Evolutionary conservation across 2,113 vertebrate species (phyloP), one percentile per base, ranked within the genome.

Genomic region (Athene cunicularia): DNA sequence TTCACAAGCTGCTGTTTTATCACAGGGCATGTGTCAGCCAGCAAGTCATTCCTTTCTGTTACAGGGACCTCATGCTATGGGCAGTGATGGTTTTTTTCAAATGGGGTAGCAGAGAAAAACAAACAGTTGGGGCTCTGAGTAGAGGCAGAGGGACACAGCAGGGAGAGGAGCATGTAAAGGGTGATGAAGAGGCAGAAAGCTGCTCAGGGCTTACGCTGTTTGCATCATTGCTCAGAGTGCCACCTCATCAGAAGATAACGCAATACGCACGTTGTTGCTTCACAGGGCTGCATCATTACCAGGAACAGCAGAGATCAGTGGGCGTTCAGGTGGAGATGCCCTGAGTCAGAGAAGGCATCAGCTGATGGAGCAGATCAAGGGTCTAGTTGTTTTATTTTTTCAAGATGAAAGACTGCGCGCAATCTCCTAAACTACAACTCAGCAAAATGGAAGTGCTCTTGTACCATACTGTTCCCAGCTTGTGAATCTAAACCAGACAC

Each of bases 291-390:
- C 97, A 82, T 95, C 93, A 93, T 52, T 89, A 89, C 95, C 96
- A 90, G 96, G 93, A 96, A 94, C 80, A 33, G 76, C 68, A 86
- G 91, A 83, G 83, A 87, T 32, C 93, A 89, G 95, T 95, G 80
- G 91, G 95, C 3, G 93, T 95, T 37, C 96, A 97, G 95, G 96
- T 95, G 91, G 93, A 87, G 88, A n/a, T 93, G 86, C 80, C 93
- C 83, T 97, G 93, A 97, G 84, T 95, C 97, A 97, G 43, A 95
- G 70, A 7, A 90, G 85, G 30, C 75, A 88, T 58, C 73, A 85
- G 91, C 76, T 91, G 84, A 91, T 90, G 77, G 93, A 64, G 86
- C 49, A 94, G 86, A 93, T 89, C 58, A 45, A 94, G 74, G 72
- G 68, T 41, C n/a, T 67, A 4, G 30, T 3, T 63, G 58, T 20